These are phyloP conservation scores for Anolis sagrei DNA, from an alignment of 2,113 vertebrate genomes.

Conservation along the genomic window DNA sequence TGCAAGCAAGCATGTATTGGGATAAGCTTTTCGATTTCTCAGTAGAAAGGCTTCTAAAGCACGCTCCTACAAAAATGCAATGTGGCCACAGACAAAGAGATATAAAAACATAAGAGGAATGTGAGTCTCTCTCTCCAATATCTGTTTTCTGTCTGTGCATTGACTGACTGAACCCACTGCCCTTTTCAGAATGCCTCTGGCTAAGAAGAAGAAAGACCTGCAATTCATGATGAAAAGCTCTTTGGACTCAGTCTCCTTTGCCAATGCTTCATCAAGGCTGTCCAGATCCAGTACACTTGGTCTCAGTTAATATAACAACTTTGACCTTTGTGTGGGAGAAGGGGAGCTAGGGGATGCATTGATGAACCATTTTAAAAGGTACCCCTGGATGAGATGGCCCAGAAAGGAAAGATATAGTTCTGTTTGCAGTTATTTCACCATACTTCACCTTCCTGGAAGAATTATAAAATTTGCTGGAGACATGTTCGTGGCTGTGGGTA, in stretches of 20 bases:
- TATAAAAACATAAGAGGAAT: conserved; percentile 28
- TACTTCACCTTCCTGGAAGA: neutral
- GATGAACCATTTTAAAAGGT: conserved; percentile 39
- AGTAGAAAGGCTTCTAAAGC: conserved; percentile 2
- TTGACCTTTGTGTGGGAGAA: conserved; percentile 4
- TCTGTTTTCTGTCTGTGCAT: conserved; percentile 12
- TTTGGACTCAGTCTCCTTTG: conserved; percentile 41
- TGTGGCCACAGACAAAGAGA: conserved; percentile 23
- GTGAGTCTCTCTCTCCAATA: neutral
- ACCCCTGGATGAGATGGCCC: conserved; percentile 10
- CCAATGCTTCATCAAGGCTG: conserved; percentile 9
- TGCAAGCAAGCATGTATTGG: conserved; percentile 1
- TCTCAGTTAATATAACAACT: conserved; percentile 36
- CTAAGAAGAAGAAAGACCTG: conserved; percentile 42
- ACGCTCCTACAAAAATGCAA: conserved; percentile 1
- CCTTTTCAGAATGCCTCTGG: conserved; percentile 52
- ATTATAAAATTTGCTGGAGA: neutral
- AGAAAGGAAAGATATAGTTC: conserved; percentile 1
- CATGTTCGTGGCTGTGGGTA: neutral
- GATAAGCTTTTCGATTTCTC: neutral
- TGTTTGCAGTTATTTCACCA: neutral
- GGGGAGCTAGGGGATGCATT: neutral
- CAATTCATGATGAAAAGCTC: conserved; percentile 35
- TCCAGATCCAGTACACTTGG: neutral
- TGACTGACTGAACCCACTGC: neutral